These are phyloP conservation scores for Hoplostethus atlanticus DNA, from an alignment of 2,797 vertebrate species.

Conservation along the genomic window DNA sequence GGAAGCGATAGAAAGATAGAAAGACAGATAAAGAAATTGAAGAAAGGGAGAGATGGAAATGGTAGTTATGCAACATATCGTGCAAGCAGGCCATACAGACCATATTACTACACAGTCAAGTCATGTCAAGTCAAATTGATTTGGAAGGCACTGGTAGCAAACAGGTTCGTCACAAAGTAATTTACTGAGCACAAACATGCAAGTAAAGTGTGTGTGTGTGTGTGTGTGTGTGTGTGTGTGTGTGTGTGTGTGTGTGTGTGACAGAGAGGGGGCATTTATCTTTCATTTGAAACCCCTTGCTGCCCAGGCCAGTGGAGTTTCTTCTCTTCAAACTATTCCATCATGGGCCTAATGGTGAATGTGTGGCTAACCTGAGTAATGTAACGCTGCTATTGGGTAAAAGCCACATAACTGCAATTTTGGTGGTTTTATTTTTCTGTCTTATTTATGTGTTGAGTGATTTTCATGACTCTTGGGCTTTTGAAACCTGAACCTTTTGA, in stretches of 20 bases:
- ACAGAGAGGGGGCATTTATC: background rate
- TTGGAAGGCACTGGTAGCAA: constrained; percentile 4
- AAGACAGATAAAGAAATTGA: constrained; percentile 9
- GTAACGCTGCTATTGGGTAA: no score
- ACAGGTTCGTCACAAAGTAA: constrained; percentile 9
- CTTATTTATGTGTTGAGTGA: no score
- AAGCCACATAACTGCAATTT: no score
- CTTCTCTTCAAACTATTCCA: no score
- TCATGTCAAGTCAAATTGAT: constrained; percentile 15
- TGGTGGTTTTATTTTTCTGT: no score
- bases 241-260: background rate
- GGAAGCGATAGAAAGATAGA: background rate
- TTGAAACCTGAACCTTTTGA: no score
- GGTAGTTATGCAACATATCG: constrained; percentile 32
- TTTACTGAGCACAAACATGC: background rate
- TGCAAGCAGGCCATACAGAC: constrained; percentile 32
- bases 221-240: background rate
- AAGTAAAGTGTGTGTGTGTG: background rate
- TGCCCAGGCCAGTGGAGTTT: no score
- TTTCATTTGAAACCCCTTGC: background rate
- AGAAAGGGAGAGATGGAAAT: background rate
- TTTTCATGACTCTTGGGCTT: no score
- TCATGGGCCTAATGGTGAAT: no score
- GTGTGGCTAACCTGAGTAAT: no score
- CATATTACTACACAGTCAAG: background rate